Conservation (phyloP, 2,797 vertebrate genomes). For the Pygocentrus nattereri region DNA sequence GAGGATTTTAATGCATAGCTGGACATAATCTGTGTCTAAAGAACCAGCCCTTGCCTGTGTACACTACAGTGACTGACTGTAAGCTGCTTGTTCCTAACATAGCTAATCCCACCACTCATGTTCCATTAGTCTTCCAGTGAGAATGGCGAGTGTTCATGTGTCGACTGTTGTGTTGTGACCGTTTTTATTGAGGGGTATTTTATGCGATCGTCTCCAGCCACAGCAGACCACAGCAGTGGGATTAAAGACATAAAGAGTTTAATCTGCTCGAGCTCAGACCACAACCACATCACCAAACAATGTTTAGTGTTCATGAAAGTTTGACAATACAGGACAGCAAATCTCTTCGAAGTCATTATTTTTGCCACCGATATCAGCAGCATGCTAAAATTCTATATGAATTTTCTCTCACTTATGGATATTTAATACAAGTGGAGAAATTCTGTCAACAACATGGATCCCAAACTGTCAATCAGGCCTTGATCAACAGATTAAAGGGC, state of each 20-base stretch:
- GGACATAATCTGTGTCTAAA: neutral
- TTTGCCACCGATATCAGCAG: too few relatives aligned
- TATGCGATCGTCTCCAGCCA: neutral
- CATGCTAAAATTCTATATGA: too few relatives aligned
- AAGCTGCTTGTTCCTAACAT: conserved; percentile 18
- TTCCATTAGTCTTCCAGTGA: neutral
- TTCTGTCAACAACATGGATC: too few relatives aligned
- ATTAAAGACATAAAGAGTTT: conserved; percentile 69
- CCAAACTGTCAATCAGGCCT: too few relatives aligned
- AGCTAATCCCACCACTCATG: conserved; percentile 9
- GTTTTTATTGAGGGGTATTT: conserved; percentile 2
- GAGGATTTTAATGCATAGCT: neutral
- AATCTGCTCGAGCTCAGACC: conserved; percentile 44
- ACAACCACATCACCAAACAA: conserved; percentile 23
- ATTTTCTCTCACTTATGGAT: too few relatives aligned
- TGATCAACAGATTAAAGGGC: too few relatives aligned
- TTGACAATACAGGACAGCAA: neutral
- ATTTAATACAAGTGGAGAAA: too few relatives aligned
- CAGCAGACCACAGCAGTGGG: conserved; percentile 59
- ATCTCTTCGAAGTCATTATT: neutral
- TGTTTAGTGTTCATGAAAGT: neutral
- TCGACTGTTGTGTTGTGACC: neutral
- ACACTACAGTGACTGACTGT: neutral
- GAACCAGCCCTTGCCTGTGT: neutral
- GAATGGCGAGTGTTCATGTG: neutral